Conservation (phyloP, 2,797 vertebrate genomes). For the Ctenopoma kingsleyae region DNA sequence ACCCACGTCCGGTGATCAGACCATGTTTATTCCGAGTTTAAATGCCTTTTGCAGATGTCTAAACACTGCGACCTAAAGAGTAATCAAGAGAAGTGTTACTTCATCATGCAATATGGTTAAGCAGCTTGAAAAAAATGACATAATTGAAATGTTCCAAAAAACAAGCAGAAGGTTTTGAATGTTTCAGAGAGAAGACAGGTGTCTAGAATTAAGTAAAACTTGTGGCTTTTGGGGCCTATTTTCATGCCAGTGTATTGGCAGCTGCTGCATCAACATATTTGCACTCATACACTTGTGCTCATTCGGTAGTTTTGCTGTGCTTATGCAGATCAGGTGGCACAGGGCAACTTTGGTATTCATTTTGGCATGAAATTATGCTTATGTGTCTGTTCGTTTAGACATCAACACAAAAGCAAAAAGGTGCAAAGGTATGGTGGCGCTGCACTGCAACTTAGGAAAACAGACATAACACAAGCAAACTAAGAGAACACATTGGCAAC, state of each 20-base stretch:
- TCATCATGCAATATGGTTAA: neutral
- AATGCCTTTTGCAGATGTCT: neutral
- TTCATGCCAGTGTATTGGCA: neutral
- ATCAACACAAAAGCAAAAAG: neutral
- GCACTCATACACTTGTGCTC: neutral
- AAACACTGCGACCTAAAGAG: neutral
- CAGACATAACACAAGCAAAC: neutral
- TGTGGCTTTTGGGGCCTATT: neutral
- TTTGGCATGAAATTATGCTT: neutral
- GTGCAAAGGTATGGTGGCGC: neutral
- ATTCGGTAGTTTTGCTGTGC: constrained; percentile 13
- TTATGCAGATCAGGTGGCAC: constrained; percentile 15
- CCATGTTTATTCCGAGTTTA: constrained; percentile 2
- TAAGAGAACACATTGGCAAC: neutral
- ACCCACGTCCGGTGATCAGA: neutral
- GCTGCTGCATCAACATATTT: neutral
- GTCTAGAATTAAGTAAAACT: constrained; percentile 1
- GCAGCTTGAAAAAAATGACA: neutral
- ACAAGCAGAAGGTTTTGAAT: constrained; percentile 5
- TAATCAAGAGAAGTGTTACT: neutral
- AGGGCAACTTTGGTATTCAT: neutral
- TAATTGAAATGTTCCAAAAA: neutral
- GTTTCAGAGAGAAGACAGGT: constrained; percentile 10
- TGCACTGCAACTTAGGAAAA: neutral
- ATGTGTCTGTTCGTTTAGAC: constrained; percentile 7